Evolutionary conservation across 2,888 invertebrate genomes (phyloP).

Genomic region (Poecilobothrus nobilitatus): DNA sequence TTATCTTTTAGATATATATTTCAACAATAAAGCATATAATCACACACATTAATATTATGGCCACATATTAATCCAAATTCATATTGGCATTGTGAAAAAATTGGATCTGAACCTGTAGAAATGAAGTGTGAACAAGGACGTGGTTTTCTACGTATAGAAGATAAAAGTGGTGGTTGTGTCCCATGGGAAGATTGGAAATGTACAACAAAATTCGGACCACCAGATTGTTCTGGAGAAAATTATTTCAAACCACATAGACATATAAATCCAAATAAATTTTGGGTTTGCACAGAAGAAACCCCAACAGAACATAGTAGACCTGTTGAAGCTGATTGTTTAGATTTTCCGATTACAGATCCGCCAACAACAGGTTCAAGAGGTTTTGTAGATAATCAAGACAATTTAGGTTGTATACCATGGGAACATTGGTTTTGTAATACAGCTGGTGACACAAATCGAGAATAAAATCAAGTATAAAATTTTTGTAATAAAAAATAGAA

Average conservation of each 20-base stretch:
- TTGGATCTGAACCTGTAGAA: background rate
- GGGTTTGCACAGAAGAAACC: background rate
- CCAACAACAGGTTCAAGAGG: background rate
- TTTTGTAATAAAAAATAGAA: too few relatives aligned
- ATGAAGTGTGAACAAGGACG: background rate
- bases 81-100: background rate
- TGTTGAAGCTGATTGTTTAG: background rate
- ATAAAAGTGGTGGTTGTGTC: background rate
- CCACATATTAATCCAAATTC: background rate
- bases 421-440: background rate
- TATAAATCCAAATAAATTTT: conserved; percentile 3
- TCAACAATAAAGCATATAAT: too few relatives aligned
- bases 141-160: background rate
- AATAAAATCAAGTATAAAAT: background rate
- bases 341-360: background rate
- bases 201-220: background rate
- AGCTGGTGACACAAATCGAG: background rate
- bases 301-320: background rate
- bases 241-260: background rate
- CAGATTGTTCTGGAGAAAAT: background rate
- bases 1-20: too few relatives aligned
- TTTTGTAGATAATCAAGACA: background rate
- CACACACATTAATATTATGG: too few relatives aligned
- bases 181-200: background rate
- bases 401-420: conserved; percentile 1